phyloP scores from a whole-genome alignment of 2,113 vertebrate genomes.

The Myrmophylax atrothorax region DNA sequence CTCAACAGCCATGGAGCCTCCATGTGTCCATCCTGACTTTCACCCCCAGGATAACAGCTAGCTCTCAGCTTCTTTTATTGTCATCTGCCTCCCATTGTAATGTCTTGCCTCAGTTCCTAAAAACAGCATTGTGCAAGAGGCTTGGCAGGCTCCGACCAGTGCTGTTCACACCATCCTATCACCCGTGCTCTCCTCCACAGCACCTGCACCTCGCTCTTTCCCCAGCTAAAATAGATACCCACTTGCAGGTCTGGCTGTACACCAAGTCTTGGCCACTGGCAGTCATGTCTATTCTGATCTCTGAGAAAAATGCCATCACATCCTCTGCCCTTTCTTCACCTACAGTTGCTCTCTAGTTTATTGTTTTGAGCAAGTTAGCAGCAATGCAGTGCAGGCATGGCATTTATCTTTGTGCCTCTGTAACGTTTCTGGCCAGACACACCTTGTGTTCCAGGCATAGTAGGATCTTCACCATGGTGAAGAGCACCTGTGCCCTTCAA shows the following conservation, averaged over 20 bases:
- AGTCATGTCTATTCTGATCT: background rate
- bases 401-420: background rate
- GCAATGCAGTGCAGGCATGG: background rate
- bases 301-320: background rate
- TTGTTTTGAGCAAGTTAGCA: background rate
- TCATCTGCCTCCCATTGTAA: background rate
- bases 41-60: background rate
- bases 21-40: background rate
- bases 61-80: background rate
- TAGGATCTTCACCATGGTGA: background rate
- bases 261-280: background rate
- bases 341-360: background rate
- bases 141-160: background rate
- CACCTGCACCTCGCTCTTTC: background rate
- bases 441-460: background rate
- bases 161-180: background rate
- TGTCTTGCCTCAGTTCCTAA: background rate
- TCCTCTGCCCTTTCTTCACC: background rate
- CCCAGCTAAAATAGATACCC: background rate
- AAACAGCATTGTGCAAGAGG: background rate
- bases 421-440: background rate
- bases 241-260: background rate
- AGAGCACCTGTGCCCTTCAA: background rate
- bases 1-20: background rate
- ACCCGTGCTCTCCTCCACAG: fast-evolving